These are phyloP conservation scores for Xylocampa areola DNA, from an alignment of 2,888 invertebrate genomes.

Conservation along the genomic window DNA sequence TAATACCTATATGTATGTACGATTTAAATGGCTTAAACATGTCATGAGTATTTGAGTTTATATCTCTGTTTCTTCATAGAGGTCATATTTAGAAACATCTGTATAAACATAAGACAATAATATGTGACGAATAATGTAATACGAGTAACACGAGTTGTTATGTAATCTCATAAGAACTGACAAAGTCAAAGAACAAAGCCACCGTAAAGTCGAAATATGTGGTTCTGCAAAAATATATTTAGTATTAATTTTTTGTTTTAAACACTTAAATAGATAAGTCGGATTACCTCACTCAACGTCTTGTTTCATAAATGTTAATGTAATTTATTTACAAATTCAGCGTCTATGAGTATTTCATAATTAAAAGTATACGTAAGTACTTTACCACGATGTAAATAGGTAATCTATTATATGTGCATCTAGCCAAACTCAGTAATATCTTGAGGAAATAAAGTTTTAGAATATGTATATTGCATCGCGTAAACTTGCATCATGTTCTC, in stretches of 20 bases:
- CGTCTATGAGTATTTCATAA: conserved; percentile 4
- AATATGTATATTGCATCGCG: conserved; percentile 16
- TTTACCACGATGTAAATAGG: no score
- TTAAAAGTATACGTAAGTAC: no score
- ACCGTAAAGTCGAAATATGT: not conserved
- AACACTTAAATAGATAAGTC: not conserved
- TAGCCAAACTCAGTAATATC: not conserved
- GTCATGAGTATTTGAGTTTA: no score
- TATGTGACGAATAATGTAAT: no score
- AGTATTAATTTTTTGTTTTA: not conserved
- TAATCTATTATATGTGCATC: not conserved
- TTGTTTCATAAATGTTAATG: not conserved
- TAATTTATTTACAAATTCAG: not conserved
- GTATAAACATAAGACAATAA: no score
- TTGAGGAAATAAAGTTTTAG: conserved; percentile 10
- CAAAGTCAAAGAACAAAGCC: not conserved
- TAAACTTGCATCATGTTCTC: conserved; percentile 35
- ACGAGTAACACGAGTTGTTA: no score
- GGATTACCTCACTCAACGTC: conserved; percentile 1
- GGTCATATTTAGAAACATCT: no score
- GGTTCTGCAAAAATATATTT: not conserved
- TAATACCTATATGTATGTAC: no score
- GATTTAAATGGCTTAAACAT: no score
- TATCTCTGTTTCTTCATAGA: no score
- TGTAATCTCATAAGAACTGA: not conserved